Evolutionary conservation across 2,113 vertebrate species (phyloP), one percentile per base, ranked within the genome.

Genomic region (Gulo gulo): DNA sequence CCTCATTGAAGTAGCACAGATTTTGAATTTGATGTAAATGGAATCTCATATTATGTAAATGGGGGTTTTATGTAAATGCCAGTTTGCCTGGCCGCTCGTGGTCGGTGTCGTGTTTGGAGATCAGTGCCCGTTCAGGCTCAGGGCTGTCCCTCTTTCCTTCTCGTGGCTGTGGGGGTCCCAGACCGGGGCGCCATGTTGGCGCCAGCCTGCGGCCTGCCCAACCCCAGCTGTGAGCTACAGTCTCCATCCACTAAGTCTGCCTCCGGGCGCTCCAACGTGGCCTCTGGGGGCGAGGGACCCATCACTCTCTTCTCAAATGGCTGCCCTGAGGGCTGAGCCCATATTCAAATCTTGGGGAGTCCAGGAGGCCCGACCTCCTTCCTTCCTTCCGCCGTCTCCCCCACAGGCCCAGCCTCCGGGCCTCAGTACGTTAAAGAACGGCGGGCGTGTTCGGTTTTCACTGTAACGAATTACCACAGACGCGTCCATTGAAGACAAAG

Each of bases 91-190:
- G 34, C 59, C 59, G 59, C 81, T 57, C 21, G 16, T 12, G 24
- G 15, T 73, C 21, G 24, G 36, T 2, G 2, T 47, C 59, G 9
- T 18, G 20, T 39, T 39, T 20, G 86, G 55, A 45, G 52, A 39
- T 21, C 1, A 9, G 7, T 11, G 31, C 36, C 4, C 1, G 7
- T 31, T 8, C 13, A 21, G 9, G 3, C 2, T 2, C 29, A 6
- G 4, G 4, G 23, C 10, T 6, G 16, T 34, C 11, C 26, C 50
- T 59, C 29, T 42, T 55, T 50, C 24, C 10, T n/a, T 29, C 42
- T 85, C 0, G 0, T 1, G n/a, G 59, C 10, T 45, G 13, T 23
- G 3, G 7, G 7, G 3, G 16, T 20, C 50, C 26, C 65, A 76
- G 83, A 36, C 18, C 0, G 1, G 36, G 0, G 2, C 4, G 13